Conservation (phyloP, 2,113 vertebrate species). For the Podarcis muralis region DNA sequence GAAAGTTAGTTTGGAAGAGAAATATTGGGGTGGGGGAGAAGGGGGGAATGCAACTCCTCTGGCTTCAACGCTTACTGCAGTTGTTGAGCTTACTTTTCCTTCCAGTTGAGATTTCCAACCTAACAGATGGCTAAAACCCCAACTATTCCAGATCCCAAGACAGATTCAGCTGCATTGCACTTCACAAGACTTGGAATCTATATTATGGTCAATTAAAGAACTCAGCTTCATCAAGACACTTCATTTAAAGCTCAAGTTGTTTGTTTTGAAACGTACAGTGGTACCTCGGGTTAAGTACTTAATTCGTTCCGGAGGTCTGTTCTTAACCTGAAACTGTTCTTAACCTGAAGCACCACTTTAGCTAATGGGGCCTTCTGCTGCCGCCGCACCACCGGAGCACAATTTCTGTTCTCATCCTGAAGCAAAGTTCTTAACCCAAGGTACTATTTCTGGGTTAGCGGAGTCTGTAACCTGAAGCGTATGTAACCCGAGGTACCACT, state of each 20-base stretch:
- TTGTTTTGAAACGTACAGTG: conserved; percentile 12
- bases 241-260: neutral
- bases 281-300: too few relatives aligned
- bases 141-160: neutral
- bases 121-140: neutral
- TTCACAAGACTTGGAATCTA: conserved; percentile 11
- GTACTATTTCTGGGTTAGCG: too few relatives aligned
- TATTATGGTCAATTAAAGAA: neutral
- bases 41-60: neutral
- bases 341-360: too few relatives aligned
- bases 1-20: neutral
- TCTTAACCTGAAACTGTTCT: too few relatives aligned
- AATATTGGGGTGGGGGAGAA: fast-evolving
- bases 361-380: too few relatives aligned
- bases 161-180: neutral
- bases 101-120: neutral
- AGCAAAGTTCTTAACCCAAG: too few relatives aligned
- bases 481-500: too few relatives aligned
- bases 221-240: neutral
- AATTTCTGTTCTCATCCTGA: too few relatives aligned
- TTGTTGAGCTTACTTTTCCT: conserved; percentile 6
- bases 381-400: too few relatives aligned
- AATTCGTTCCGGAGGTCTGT: too few relatives aligned
- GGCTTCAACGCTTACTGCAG: fast-evolving
- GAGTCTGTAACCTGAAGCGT: too few relatives aligned